Conservation (phyloP, 2,113 vertebrate species). For the Aldabrachelys gigantea region DNA sequence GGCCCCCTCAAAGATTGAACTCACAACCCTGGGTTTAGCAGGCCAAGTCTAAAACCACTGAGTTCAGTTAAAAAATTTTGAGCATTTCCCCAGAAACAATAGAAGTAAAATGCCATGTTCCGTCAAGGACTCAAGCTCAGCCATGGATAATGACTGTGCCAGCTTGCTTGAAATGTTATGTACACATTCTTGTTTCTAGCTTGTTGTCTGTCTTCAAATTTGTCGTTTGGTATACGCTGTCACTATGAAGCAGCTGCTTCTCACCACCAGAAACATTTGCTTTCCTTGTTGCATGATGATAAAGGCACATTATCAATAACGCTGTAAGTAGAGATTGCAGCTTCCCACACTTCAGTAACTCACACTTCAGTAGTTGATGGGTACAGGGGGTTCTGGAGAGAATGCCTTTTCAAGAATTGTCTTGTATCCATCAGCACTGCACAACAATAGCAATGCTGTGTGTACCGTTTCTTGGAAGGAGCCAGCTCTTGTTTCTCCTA, state of each 20-base stretch:
- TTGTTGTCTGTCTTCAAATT: background rate
- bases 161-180: background rate
- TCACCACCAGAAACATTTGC: background rate
- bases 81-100: background rate
- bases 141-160: background rate
- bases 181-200: background rate
- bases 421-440: background rate
- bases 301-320: background rate
- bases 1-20: too few relatives aligned
- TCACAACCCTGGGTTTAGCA: too few relatives aligned
- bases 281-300: background rate
- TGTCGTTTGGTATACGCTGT: background rate
- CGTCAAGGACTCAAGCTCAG: background rate
- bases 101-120: background rate
- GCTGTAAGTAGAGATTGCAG: background rate
- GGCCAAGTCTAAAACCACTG: too few relatives aligned
- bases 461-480: background rate
- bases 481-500: background rate
- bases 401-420: background rate
- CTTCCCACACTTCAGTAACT: background rate
- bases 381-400: background rate
- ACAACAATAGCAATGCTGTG: background rate
- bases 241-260: background rate
- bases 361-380: background rate
- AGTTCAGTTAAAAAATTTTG: background rate